Percentiles rank a stretch among this genome's conserved stretches.
phyloP scores from a whole-genome alignment of 2,797 vertebrate genomes.

The Gallinago stenura region DNA sequence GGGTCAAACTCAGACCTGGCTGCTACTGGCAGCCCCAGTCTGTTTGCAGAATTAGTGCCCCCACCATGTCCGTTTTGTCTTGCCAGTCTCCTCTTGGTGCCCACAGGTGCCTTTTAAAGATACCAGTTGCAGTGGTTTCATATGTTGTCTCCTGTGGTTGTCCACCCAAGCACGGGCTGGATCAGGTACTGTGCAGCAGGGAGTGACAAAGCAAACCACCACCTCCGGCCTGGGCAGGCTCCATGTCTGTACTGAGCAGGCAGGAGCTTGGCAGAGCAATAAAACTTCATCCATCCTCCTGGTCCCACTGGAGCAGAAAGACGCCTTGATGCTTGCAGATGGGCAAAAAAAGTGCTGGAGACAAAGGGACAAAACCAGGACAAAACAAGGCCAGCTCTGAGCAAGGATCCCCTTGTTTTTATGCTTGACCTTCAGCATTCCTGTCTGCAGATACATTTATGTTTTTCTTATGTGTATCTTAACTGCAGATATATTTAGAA shows the following conservation, averaged over 20 bases:
- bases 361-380: too few species aligned
- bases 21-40: not conserved
- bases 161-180: not conserved
- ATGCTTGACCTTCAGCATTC: not conserved
- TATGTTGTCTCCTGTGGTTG: not conserved
- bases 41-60: not conserved
- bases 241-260: too few species aligned
- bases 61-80: not conserved
- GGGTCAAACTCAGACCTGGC: not conserved
- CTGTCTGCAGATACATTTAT: not conserved
- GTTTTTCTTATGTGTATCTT: not conserved
- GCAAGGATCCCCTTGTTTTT: not conserved
- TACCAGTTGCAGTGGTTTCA: not conserved
- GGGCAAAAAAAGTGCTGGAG: not conserved
- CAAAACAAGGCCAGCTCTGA: not conserved
- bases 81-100: not conserved
- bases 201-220: fast-evolving
- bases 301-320: not conserved
- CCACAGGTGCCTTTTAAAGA: not conserved
- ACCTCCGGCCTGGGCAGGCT: not conserved
- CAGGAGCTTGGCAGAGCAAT: not conserved
- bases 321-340: not conserved
- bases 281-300: not conserved
- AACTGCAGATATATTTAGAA: not conserved
- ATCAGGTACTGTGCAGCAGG: not conserved